These are phyloP conservation scores for Drosophila anomalata DNA, from an alignment of 2,888 invertebrate genomes.

Conservation along the genomic window DNA sequence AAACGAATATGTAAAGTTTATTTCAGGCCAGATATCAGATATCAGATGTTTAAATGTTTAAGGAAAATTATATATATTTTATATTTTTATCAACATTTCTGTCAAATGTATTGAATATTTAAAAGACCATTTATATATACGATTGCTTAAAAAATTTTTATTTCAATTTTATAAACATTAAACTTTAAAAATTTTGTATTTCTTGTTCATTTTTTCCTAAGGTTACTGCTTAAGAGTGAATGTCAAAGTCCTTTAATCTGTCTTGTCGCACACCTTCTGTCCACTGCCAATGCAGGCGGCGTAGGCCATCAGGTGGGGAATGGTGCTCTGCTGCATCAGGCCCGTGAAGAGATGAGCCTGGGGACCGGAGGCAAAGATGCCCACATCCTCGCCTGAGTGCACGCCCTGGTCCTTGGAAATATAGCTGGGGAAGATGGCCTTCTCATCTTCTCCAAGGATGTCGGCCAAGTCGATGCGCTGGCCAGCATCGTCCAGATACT, in stretches of 20 bases:
- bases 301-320: slow-evolving; percentile 90
- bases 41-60: no score
- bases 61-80: no score
- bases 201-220: slow-evolving; percentile 7
- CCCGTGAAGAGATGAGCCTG: slow-evolving; percentile 92
- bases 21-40: no score
- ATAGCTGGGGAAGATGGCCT: slow-evolving; percentile 67
- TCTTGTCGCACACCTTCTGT: slow-evolving; percentile 78
- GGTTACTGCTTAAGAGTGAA: neutral
- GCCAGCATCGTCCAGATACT: slow-evolving; percentile 66
- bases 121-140: neutral
- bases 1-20: no score
- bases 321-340: slow-evolving; percentile 90
- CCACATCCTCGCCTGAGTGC: slow-evolving; percentile 92
- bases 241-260: neutral
- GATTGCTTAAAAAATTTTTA: slow-evolving; percentile 13
- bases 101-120: no score
- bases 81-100: no score
- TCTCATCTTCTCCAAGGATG: slow-evolving; percentile 44
- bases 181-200: neutral
- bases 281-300: slow-evolving; percentile 89
- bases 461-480: slow-evolving; percentile 68
- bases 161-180: neutral
- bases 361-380: slow-evolving; percentile 90
- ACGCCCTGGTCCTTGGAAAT: slow-evolving; percentile 85